These are phyloP conservation scores for Buceros bicornis DNA, from an alignment of 2,797 vertebrate species.

Conservation along the genomic window DNA sequence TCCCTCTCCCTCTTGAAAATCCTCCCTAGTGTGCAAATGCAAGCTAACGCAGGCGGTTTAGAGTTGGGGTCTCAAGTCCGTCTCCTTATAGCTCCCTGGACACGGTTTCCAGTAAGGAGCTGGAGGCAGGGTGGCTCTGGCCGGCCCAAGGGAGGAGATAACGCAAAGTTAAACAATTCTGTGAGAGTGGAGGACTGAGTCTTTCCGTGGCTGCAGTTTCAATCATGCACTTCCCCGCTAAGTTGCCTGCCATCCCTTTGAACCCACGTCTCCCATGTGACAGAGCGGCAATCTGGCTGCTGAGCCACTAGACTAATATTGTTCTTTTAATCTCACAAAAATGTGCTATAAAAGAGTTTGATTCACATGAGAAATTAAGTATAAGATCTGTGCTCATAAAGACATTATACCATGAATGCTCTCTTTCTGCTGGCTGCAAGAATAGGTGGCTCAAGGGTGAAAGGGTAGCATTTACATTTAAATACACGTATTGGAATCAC, in stretches of 20 bases:
- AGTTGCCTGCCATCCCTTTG: slow-evolving; percentile 38
- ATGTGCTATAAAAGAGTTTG: slow-evolving; percentile 63
- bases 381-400: slow-evolving; percentile 76
- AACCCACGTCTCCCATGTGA: slow-evolving; percentile 46
- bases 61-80: not conserved
- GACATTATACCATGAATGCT: slow-evolving; percentile 78
- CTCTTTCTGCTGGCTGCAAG: slow-evolving; percentile 77
- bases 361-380: slow-evolving; percentile 78
- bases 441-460: slow-evolving; percentile 79
- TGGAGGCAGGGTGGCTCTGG: not conserved
- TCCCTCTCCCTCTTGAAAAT: not conserved
- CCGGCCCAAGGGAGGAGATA: not conserved
- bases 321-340: slow-evolving; percentile 68
- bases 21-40: not conserved
- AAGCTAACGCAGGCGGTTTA: not conserved
- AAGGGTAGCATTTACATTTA: slow-evolving; percentile 81
- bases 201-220: not conserved
- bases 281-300: slow-evolving; percentile 50
- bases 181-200: not conserved
- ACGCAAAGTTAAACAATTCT: slow-evolving; percentile 11
- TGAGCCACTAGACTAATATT: slow-evolving; percentile 67
- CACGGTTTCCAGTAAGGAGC: not conserved
- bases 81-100: not conserved
- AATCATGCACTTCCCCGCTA: not conserved
- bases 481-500: slow-evolving; percentile 77